Evolutionary conservation across 2,888 invertebrate genomes (phyloP).

Genomic region (Slavum lentiscoides): DNA sequence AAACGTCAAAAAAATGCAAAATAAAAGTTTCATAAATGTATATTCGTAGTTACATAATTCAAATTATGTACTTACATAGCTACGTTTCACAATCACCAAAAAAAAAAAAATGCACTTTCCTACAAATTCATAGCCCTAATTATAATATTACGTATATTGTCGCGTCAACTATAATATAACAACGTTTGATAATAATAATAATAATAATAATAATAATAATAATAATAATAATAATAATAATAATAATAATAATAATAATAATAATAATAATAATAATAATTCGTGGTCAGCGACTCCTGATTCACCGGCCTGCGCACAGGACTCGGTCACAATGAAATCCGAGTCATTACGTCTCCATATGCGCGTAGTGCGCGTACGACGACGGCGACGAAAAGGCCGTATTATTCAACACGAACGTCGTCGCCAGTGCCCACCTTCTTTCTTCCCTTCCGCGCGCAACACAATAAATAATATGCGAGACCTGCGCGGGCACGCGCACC

Average conservation of each 20-base stretch:
- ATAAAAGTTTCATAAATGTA: too few species aligned
- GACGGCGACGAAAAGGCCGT: constrained; percentile 23
- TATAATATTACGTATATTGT: background rate
- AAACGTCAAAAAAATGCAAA: too few species aligned
- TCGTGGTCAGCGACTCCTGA: constrained; percentile 23
- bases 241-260: background rate
- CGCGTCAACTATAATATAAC: background rate
- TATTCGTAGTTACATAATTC: too few species aligned
- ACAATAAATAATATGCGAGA: background rate
- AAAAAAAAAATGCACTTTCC: too few species aligned
- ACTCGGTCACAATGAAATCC: constrained; percentile 19
- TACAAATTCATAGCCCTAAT: too few species aligned
- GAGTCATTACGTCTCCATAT: constrained; percentile 34
- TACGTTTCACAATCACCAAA: too few species aligned
- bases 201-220: background rate
- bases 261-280: background rate
- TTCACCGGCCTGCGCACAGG: background rate
- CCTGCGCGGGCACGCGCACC: background rate
- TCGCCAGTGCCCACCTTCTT: too few species aligned
- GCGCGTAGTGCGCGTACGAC: too few species aligned
- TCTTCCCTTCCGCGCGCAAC: constrained; percentile 20
- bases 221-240: background rate
- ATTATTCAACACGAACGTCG: background rate
- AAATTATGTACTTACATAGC: too few species aligned
- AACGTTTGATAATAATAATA: background rate